Evolutionary conservation across 2,113 vertebrate species (phyloP), one percentile per base, ranked within the genome.

Genomic region (Nesogale talazaci): DNA sequence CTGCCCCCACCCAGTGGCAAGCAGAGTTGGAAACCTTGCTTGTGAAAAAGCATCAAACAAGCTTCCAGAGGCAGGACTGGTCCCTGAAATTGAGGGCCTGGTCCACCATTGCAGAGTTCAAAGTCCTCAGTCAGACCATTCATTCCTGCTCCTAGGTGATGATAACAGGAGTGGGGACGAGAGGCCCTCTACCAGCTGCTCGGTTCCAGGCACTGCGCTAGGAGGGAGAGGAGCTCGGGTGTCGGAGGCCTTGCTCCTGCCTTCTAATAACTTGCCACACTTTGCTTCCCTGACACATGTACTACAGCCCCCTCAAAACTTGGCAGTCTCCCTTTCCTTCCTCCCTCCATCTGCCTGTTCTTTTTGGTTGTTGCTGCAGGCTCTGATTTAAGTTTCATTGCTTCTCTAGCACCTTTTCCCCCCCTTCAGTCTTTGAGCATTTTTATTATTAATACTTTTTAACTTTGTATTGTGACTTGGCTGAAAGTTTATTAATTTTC

Each of bases 361-460:
- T 67, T 36, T 52, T 79, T 84, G 46, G 46, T 52, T 9, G 46
- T 52, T 52, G 46, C 14, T 88, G 34, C 8, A 92, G 81, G 74
- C 85, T 29, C 56, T 59, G 93, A 40, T 63, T 88, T 22, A 69
- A 93, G 22, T 83, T 74, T 61, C 42, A 77, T 72, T 77, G 8
- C 65, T 77, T 94, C n/a, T 20, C 42, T 84, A 27, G 23, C n/a
- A 59, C 1, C 22, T 78, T 83, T 92, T 95, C 72, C 76, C n/a
- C 90, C 46, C 46, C 46, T 52, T 52, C 9, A 52, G 46, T 52
- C 46, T 52, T 52, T 52, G 46, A 52, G 46, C 46, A 52, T 52
- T 52, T 11, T 52, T 52, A 46, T 46, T 46, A 6, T 52, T 52
- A 52, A 52, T 52, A 52, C 9, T 52, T 52, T 52, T 52, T 52